These are phyloP conservation scores for Cotesia glomerata DNA, from an alignment of 1,140 invertebrate species.

Conservation along the genomic window DNA sequence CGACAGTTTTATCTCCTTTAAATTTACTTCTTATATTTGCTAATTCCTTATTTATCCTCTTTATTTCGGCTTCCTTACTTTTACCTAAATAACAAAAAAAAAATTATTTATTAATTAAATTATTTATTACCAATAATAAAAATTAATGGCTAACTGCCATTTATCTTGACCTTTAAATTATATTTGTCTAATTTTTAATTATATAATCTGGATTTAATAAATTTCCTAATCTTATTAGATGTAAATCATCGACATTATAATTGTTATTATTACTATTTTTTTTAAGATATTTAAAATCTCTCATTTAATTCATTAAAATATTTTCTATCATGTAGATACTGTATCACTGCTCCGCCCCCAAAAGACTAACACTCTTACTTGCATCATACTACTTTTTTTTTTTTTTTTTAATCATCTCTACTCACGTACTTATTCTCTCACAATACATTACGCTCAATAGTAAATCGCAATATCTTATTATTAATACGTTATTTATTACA, in stretches of 20 bases:
- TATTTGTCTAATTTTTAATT: slow-evolving; percentile 10
- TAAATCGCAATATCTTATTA: slow-evolving; percentile 5
- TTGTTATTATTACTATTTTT: not conserved
- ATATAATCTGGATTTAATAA: not conserved
- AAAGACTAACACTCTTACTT: slow-evolving; percentile 12
- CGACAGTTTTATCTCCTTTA: slow-evolving; percentile 99
- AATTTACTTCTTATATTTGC: slow-evolving; percentile 99
- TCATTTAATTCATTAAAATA: slow-evolving; percentile 33
- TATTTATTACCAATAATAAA: no score
- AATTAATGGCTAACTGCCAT: slow-evolving; percentile 48
- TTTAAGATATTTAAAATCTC: not conserved
- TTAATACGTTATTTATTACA: not conserved
- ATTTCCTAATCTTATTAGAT: not conserved
- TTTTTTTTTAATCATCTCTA: not conserved
- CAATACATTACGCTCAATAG: not conserved
- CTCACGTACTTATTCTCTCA: not conserved
- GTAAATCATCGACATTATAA: not conserved
- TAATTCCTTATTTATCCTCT: slow-evolving; percentile 99
- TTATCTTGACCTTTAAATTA: slow-evolving; percentile 36
- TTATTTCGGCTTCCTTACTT: slow-evolving; percentile 99
- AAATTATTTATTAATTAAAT: not conserved
- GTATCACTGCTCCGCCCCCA: slow-evolving; percentile 62
- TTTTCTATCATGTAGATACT: slow-evolving; percentile 49
- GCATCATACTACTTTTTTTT: slow-evolving; percentile 7
- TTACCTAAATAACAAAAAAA: slow-evolving; percentile 76